phyloP scores from a whole-genome alignment of 2,113 vertebrate species.

The Phylloscopus whistleri region DNA sequence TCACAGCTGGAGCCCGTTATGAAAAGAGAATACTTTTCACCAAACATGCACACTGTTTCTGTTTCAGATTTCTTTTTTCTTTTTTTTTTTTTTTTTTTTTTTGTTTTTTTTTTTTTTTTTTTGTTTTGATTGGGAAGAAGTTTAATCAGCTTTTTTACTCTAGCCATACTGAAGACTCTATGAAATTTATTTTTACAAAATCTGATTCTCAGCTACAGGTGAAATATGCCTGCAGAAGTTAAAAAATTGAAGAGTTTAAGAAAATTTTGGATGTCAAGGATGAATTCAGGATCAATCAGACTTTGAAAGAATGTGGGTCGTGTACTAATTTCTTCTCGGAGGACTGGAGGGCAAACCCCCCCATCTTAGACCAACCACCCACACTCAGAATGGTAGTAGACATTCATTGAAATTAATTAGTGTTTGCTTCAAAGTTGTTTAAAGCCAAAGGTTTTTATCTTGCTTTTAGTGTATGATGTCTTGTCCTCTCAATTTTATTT shows the following conservation, averaged over 20 bases:
- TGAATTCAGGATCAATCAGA: neutral
- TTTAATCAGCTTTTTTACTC: conserved; percentile 57
- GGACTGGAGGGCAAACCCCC: neutral
- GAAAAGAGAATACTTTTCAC: conserved; percentile 52
- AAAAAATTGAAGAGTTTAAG: neutral
- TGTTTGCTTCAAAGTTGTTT: neutral
- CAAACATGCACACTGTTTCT: conserved; percentile 54
- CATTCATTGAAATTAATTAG: neutral
- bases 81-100: too few species aligned
- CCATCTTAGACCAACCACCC: neutral
- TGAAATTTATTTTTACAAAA: conserved; percentile 35
- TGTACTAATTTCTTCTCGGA: neutral
- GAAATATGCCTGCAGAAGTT: neutral
- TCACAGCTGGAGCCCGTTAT: conserved; percentile 57
- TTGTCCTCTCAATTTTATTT: neutral
- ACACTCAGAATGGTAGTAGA: neutral
- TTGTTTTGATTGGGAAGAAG: neutral
- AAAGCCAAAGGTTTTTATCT: neutral
- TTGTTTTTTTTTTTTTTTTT: neutral
- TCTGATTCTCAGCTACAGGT: conserved; percentile 1
- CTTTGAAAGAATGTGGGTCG: neutral
- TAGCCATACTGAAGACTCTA: neutral
- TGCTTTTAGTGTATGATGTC: neutral
- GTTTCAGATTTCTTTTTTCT: neutral
- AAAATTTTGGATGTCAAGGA: conserved; percentile 10